A percentile compares a stretch with the other conserved stretches of the same genome.
These are phyloP conservation scores for Hyposoter dolosus DNA, from an alignment of 2,888 invertebrate species.

Conservation along the genomic window DNA sequence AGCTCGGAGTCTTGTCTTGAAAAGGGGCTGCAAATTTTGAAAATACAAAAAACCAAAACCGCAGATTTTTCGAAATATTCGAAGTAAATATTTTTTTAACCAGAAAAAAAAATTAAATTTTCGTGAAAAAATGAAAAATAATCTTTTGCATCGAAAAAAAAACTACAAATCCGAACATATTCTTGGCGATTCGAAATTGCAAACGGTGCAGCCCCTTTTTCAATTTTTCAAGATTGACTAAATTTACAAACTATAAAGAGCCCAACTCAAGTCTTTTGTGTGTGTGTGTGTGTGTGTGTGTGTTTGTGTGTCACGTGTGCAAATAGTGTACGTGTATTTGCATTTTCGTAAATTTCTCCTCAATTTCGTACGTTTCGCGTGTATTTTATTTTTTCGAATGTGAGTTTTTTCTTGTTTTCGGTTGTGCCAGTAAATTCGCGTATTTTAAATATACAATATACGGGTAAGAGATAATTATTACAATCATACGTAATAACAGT, in stretches of 20 bases:
- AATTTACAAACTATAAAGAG: constrained; percentile 77
- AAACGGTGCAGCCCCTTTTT: constrained; percentile 4
- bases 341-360: constrained; percentile 63
- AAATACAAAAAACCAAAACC: not conserved
- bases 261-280: constrained; percentile 70
- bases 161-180: constrained; percentile 1
- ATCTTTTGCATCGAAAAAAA: not conserved
- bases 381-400: constrained; percentile 9
- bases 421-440: constrained; percentile 59
- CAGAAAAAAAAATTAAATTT: not conserved
- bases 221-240: constrained; percentile 62
- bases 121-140: not conserved
- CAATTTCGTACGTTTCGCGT: constrained; percentile 47
- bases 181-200: not conserved
- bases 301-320: constrained; percentile 52
- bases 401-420: constrained; percentile 55
- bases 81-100: not conserved
- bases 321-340: constrained; percentile 51
- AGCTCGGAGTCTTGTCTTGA: not conserved
- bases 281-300: constrained; percentile 48
- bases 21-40: not conserved
- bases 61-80: not conserved
- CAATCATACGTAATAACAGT: constrained; percentile 80
- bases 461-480: constrained; percentile 78
- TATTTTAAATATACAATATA: constrained; percentile 71